These are phyloP conservation scores for Excalfactoria chinensis DNA, from an alignment of 2,113 vertebrate species.

Conservation along the genomic window DNA sequence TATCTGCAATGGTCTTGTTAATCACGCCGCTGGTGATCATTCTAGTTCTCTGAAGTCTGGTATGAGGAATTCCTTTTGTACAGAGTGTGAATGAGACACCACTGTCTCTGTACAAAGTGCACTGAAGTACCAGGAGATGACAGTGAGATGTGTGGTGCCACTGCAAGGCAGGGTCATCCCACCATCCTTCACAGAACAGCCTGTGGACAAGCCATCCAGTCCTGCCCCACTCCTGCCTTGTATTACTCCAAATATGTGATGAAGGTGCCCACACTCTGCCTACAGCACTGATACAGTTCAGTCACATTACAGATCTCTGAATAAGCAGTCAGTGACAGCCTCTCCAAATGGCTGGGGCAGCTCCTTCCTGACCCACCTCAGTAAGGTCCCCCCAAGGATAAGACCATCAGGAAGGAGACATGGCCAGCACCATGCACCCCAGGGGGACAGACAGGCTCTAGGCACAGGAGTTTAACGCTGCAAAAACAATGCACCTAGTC, in stretches of 20 bases:
- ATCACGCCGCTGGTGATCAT: background rate
- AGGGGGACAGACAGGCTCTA: background rate
- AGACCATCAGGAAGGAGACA: background rate
- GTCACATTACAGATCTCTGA: fast-evolving
- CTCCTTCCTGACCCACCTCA: background rate
- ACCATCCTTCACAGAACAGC: fast-evolving
- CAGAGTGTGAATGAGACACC: background rate
- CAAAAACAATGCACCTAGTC: background rate
- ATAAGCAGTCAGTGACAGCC: background rate
- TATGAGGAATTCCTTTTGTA: background rate
- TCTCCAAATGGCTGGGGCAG: background rate
- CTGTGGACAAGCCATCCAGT: background rate
- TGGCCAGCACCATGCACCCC: background rate
- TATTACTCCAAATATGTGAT: background rate
- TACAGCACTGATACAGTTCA: background rate
- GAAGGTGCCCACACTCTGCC: background rate
- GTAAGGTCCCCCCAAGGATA: no score
- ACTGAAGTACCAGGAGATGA: background rate
- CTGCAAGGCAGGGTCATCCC: no score
- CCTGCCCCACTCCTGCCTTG: fast-evolving
- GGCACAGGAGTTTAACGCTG: background rate
- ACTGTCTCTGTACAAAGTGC: background rate
- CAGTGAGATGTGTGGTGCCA: fast-evolving
- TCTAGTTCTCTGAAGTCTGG: background rate
- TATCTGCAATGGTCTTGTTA: background rate